Evolutionary conservation across 2,888 invertebrate species (phyloP), one percentile per base, ranked within the genome.

Genomic region (Ochropacha duplaris): DNA sequence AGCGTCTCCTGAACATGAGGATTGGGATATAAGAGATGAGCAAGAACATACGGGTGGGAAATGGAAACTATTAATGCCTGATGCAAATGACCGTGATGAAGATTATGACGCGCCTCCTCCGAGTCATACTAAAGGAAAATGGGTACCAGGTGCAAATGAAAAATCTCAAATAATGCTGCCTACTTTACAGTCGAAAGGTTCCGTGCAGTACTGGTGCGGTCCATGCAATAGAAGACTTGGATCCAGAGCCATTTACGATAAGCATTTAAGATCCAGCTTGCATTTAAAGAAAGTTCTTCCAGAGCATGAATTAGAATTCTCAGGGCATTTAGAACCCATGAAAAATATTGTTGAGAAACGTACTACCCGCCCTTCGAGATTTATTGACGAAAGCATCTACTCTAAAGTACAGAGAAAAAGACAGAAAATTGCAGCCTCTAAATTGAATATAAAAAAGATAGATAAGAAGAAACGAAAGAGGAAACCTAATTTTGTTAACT

Each of bases 211-310:
- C 80, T 96, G 96, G 96, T 97, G 97, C 77, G 95, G 95, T 58
- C 96, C 96, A 24, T 97, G 97, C 78, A 96, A 96, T 69, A 93
- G 97, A 56, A 93, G 95, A 56, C 90, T 97, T 9, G 96, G 96
- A 14, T 96, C 96, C 1, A 94, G 95, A 81, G 86, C 94, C 34
- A 95, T 96, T 67, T 97, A 96, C 82, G 96, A 96, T 64, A 94
- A 96, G 64, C 97, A 97, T 83, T 84, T 97, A 57, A 94, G 94
- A 83, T 96, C 96, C 0, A 95, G 95, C 71, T 92, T 96, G 56
- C 97, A 97, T 81, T 86, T 94, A 65, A 95, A 94, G 68, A 93
- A 95, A 64, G 94, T 95, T 2, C 86, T 94, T 14, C 94, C 94
- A 1, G 96, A 96, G 76, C 92, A 94, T 62, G 96, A 96, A 71